phyloP scores from a whole-genome alignment of 2,888 invertebrate species.

The Anarsia innoxiella region DNA sequence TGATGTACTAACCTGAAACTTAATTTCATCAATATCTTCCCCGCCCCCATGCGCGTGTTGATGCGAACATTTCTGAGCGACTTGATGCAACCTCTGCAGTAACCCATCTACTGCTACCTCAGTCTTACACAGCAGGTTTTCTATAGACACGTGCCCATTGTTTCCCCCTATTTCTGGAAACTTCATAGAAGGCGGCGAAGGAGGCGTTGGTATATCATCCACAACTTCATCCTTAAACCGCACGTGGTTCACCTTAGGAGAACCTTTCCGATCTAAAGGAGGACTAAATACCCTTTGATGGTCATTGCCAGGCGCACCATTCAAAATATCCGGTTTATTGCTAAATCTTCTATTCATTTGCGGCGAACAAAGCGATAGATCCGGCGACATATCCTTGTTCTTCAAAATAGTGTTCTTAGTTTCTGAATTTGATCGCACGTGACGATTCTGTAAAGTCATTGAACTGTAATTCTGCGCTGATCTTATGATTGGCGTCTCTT shows the following conservation, averaged over 20 bases:
- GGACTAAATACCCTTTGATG: constrained; percentile 52
- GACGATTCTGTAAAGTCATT: constrained; percentile 59
- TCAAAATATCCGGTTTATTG: constrained; percentile 57
- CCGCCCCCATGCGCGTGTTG: constrained; percentile 86
- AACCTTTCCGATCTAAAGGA: constrained; percentile 47
- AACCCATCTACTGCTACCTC: constrained; percentile 82
- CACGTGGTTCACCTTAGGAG: constrained; percentile 61
- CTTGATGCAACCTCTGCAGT: constrained; percentile 79
- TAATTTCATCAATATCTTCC: constrained; percentile 82
- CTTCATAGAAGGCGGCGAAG: constrained; percentile 59
- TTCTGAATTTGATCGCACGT: constrained; percentile 64
- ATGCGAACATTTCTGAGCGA: constrained; percentile 81
- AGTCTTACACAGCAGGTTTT: constrained; percentile 79
- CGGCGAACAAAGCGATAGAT: constrained; percentile 70
- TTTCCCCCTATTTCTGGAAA: constrained; percentile 61
- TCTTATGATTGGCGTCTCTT: constrained; percentile 41
- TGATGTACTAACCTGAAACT: constrained; percentile 77
- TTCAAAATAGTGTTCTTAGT: constrained; percentile 66
- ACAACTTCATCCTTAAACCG: constrained; percentile 63
- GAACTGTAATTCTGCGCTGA: constrained; percentile 54
- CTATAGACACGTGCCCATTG: constrained; percentile 75
- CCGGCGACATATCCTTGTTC: constrained; percentile 60
- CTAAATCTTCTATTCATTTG: constrained; percentile 71
- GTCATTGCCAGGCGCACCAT: constrained; percentile 57
- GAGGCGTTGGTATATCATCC: constrained; percentile 64